phyloP scores from a whole-genome alignment of 2,888 invertebrate species.

The Drosophila algonquin region DNA sequence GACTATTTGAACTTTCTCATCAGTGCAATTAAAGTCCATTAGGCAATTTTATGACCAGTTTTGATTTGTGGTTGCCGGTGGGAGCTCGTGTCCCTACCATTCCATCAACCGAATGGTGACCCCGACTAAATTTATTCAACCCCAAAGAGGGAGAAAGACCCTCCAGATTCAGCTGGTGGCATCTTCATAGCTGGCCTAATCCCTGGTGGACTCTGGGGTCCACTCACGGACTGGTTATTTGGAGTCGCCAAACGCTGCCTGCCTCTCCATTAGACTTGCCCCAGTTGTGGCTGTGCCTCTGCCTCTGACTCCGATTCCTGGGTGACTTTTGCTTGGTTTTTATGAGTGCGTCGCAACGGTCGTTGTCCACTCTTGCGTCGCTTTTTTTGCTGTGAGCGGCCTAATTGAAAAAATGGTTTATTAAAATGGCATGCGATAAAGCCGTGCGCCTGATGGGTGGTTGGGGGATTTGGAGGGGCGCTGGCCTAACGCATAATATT shows the following conservation, averaged over 20 bases:
- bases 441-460: background rate
- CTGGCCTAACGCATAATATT: conserved; percentile 64
- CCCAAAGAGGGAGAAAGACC: background rate
- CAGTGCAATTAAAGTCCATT: conserved; percentile 38
- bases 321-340: conserved; percentile 53
- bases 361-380: conserved; percentile 34
- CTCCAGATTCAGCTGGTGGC: background rate
- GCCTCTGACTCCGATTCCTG: conserved; percentile 22
- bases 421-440: conserved; percentile 68
- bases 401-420: conserved; percentile 77
- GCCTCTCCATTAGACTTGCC: conserved; percentile 60
- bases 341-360: conserved; percentile 39
- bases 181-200: background rate
- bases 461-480: conserved; percentile 1
- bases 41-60: conserved; percentile 30
- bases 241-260: conserved; percentile 35
- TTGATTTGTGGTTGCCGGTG: conserved; percentile 29
- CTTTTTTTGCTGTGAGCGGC: conserved; percentile 27
- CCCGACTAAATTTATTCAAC: conserved; percentile 1
- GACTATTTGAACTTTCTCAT: conserved; percentile 33
- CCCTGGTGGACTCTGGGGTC: background rate
- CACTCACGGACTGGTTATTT: conserved; percentile 46
- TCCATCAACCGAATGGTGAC: conserved; percentile 16
- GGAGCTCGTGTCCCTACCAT: conserved; percentile 1
- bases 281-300: conserved; percentile 42